Evolutionary conservation across 2,797 vertebrate genomes (phyloP), one percentile per base, ranked within the genome.

Genomic region (Iguana delicatissima): DNA sequence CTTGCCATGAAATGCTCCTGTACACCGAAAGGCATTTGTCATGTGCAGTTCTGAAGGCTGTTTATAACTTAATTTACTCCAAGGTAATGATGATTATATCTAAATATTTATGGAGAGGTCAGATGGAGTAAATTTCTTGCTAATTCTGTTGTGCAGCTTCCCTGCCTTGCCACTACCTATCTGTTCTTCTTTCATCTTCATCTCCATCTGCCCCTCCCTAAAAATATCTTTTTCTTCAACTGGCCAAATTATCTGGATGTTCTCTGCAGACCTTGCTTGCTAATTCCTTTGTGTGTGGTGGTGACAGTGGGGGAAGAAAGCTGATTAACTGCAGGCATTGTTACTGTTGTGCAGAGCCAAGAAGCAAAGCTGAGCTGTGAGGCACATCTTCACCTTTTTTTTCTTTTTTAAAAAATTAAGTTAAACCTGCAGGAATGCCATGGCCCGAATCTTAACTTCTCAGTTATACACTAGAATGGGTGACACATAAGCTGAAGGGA

Each of bases 61-160:
- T 94, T 96, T 95, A 96, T 96, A 96, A 96, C 95, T 95, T 96
- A 95, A 96, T 96, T 96, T 96, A 94, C 95, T 95, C 93, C 86
- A 14, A 92, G 93, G 94, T 95, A 95, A 96, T 95, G 94, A 95
- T 95, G 96, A 96, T 96, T 93, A 93, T 96, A 95, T 95, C 96
- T 96, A 95, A 96, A 96, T 95, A 96, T 96, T 96, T 96, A 96
- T 95, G 95, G 96, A 95, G 94, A 94, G 96, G 94, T 96, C 95
- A 95, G 96, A 42, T 76, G 90, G 91, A 95, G 94, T 93, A 94
- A 95, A 96, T 96, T 95, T 94, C 94, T 93, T 90, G 91, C 91
- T 95, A 93, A 96, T 96, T 95, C 91, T 91, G 90, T 91, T 91
- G 94, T 91, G 91, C 81, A 84, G 95, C 93, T 92, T 94, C 92